Evolutionary conservation across 2,113 vertebrate species (phyloP), one percentile per base, ranked within the genome.

Genomic region (Xiphophorus hellerii): DNA sequence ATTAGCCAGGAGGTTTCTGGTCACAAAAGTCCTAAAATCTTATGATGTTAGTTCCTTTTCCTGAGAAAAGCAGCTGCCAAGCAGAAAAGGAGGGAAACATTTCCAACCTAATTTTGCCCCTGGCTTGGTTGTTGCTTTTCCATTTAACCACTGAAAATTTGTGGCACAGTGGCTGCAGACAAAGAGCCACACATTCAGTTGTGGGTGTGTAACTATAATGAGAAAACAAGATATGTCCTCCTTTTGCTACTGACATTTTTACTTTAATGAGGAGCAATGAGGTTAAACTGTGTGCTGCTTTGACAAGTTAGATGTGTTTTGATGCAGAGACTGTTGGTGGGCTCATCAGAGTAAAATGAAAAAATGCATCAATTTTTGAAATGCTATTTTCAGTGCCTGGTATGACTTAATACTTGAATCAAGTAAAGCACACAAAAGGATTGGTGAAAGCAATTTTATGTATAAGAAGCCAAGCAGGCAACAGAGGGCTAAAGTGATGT

Each of bases 91-190:
- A 20, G 22, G 60, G 42, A 75, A 65, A 63, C 42, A 28, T 69
- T 74, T 81, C 54, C 87, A 88, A 86, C 85, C 88, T 83, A 85
- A 70, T 92, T 91, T 80, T 77, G 66, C 54, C 77, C 66, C 73
- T 76, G 75, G 80, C 79, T 73, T 69, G 62, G 67, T 81, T 73
- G 79, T 58, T 22, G 5, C 51, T 54, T 10, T 86, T 80, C 72
- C 31, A 51, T 86, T 85, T 29, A 73, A 68, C 68, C 54, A 83
- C 63, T 76, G 60, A 83, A 69, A 73, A 61, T 39, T 71, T 75
- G 72, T 73, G 77, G 78, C 73, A 88, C 89, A 89, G 71, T 62
- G 37, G 72, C 44, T 62, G 71, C 37, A 77, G 62, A 90, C 88
- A 90, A 89, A 90, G 83, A 66, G 58, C 30, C 30, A 68, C 73